Base-by-base conservation (phyloP, 2,113 vertebrate genomes). In the Chaenocephalus aceratus region DNA sequence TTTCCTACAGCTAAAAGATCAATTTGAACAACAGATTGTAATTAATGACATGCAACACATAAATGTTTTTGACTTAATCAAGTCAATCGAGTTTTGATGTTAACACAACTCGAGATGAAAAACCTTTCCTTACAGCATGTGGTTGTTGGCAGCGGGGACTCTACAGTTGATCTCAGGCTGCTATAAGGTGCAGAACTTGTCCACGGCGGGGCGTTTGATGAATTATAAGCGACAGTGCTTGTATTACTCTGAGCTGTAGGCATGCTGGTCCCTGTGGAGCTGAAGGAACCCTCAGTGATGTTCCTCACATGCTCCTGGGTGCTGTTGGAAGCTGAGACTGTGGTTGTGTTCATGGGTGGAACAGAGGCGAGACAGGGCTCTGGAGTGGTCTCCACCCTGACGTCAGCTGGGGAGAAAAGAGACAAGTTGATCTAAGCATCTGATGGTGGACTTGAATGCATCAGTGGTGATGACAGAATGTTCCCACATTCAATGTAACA, bases 71-170 rank as follows among this genome's bases (percentile, higher is more conserved):
- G 15, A 72, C 16, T n/a, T 26, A 49, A 59, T 51, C 7, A 15
- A 48, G 36, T 58, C 15, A 26, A 3, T 63, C 1, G 54, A 13
- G 36, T 18, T 52, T n/a, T 7, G 8, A 51, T 45, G 56, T 34
- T 3, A 21, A 56, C 12, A 53, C 44, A 10, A 11, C 30, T 10
- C 13, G 15, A 66, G 53, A 26, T 30, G 3, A 30, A 75, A 59
- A 62, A 10, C 8, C 12, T 70, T 69, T 81, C 89, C 89, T 83
- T 75, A 94, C 89, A 49, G 54, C 83, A 88, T 41, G 83, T 62
- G 46, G 85, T 64, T 36, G 67, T 16, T 11, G 65, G 64, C 1
- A 7, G 77, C 59, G 64, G 56, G 44, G 65, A 56, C 23, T 41
- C 54, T n/a, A 45, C 49, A 0, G 86, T 10, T 64, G 79, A 57